Evolutionary conservation across 2,888 invertebrate genomes (phyloP).

Genomic region (Philereme vetulata): DNA sequence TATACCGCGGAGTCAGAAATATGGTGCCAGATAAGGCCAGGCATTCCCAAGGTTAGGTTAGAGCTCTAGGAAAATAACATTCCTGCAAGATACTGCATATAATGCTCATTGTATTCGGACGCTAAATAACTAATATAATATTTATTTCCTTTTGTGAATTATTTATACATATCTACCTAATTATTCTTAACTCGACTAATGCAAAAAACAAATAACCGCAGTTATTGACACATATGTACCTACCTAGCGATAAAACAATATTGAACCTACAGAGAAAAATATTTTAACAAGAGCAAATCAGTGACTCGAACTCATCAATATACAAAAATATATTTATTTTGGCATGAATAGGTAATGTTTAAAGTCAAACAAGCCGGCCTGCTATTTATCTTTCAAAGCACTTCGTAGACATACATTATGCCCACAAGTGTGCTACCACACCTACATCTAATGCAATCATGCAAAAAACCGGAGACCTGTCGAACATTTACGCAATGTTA

Average conservation of each 20-base stretch:
- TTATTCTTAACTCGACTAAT: slow-evolving; percentile 2
- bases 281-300: too few species aligned
- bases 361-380: slow-evolving; percentile 23
- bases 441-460: slow-evolving; percentile 40
- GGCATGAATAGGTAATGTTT: slow-evolving; percentile 14
- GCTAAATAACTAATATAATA: slow-evolving; percentile 11
- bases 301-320: neutral
- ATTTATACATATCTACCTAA: slow-evolving; percentile 18
- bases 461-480: slow-evolving; percentile 45
- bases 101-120: slow-evolving; percentile 37
- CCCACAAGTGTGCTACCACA: slow-evolving; percentile 22
- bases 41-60: slow-evolving; percentile 50
- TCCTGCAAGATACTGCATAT: slow-evolving; percentile 45
- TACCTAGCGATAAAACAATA: too few species aligned
- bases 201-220: neutral
- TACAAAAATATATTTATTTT: slow-evolving; percentile 7
- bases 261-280: too few species aligned
- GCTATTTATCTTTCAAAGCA: slow-evolving; percentile 31
- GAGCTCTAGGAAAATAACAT: slow-evolving; percentile 45
- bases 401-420: slow-evolving; percentile 24
- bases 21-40: slow-evolving; percentile 47
- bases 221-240: too few species aligned
- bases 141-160: neutral
- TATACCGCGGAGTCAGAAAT: slow-evolving; percentile 50
- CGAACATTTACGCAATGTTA: slow-evolving; percentile 55